Base-by-base conservation (phyloP, 1,140 invertebrate species). In the Scaptomyza pallida region DNA sequence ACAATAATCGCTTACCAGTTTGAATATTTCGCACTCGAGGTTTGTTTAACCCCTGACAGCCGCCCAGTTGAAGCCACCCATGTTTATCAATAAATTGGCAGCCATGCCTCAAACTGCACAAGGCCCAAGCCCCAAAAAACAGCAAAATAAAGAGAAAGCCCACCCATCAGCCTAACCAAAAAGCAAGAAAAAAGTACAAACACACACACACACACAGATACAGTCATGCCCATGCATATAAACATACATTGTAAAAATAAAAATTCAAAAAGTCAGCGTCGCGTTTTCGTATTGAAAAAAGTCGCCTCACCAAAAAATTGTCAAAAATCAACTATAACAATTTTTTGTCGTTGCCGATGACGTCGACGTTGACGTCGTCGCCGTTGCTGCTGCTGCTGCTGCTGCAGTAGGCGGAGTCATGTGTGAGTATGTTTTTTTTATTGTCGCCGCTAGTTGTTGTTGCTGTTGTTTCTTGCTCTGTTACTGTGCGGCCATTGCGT, bases 1-100 rank as follows among this genome's bases (percentile, higher is more conserved):
- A 45, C 30, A 13, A 33, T 9, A n/a, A 23, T 35, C 17, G 30
- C 9, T 30, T 35, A 45, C 8, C 45, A 54, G n/a, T 64, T 64
- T 17, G 21, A n/a, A n/a, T 35, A 16, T 51, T 65, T 41, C 51
- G 21, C 13, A 35, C 44, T 33, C 17, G n/a, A 59, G 45, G 37
- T 45, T 59, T 63, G 48, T 47, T 82, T 77, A 82, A 82, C 71
- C 70, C 68, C 47, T 37, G 19, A 43, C 52, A 55, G 37, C 45
- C 51, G 33, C 13, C 17, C 44, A 37, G 30, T 35, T 37, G 45
- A 35, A 45, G 55, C 16, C 70, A 52, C 67, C 75, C 69, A 63
- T 78, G 75, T 86, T 86, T 86, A 86, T 88, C 82, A 86, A 86
- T 88, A 86, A 86, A 78, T 74, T 88, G 82, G 74, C 77, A 78